Base-by-base conservation (phyloP, 2,113 vertebrate species). In the Chaetodon auriga region DNA sequence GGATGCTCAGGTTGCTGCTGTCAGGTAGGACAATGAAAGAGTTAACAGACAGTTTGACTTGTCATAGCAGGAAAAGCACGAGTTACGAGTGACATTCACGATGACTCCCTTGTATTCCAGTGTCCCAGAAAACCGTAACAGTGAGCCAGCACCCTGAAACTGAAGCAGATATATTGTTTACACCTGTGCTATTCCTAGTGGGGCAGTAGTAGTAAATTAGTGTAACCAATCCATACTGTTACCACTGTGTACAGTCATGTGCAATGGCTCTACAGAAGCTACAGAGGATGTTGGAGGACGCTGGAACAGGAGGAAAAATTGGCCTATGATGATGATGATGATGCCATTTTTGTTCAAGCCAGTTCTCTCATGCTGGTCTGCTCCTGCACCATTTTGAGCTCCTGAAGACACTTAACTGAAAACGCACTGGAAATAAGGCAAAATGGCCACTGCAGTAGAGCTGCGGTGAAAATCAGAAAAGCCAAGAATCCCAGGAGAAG, bases 391-490 rank as follows among this genome's bases (percentile, higher is more conserved):
- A 38, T 85, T 76, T 69, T 76, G 12, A 71, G 6, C 19, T 45
- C 68, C 8, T 11, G 0, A 64, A 43, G 54, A 38, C 23, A 45
- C 63, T 38, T 62, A 19, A 18, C n/a, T 49, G 11, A 43, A 74
- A 78, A 41, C 35, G 4, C 19, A 25, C 0, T 30, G 19, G 21
- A 60, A 68, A 64, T 13, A 76, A 23, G 41, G 62, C 36, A 78
- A 85, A 78, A 85, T 75, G 66, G 64, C 30, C 35, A 36, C 66
- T 62, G 63, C 68, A 75, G 35, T 11, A 11, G 55, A 55, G 11
- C 51, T 55, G 73, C 62, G 46, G 38, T 12, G 46, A 38, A 80
- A 58, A 70, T 21, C 48, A 49, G 25, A 61, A 12, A 64, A 25
- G 65, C 21, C 45, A 49, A 8, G 15, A 66, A 66, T 55, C 46